A percentile compares a stretch with the other conserved stretches of the same genome.
phyloP scores from a whole-genome alignment of 2,113 vertebrate genomes.

The Oriolus oriolus region DNA sequence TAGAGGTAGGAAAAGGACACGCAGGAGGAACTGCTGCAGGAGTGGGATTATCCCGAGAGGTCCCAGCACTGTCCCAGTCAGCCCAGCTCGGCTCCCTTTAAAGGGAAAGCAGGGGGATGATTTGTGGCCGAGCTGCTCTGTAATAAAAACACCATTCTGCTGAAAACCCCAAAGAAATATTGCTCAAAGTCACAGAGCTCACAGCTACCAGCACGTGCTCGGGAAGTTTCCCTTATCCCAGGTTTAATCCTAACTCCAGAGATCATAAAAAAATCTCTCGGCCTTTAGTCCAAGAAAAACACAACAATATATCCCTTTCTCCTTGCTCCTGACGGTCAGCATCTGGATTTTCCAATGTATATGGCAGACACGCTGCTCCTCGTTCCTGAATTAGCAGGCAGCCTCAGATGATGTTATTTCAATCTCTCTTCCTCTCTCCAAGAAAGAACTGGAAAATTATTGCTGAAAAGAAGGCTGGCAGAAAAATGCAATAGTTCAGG shows the following conservation, averaged over 20 bases:
- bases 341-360: neutral
- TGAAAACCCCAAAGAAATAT: neutral
- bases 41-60: neutral
- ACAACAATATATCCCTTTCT: neutral
- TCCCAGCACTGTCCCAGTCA: neutral
- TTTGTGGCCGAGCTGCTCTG: neutral
- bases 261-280: neutral
- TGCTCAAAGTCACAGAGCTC: neutral
- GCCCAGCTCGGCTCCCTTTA: neutral
- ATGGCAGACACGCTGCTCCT: neutral
- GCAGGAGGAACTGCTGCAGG: neutral
- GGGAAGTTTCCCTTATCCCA: neutral
- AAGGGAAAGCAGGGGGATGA: neutral
- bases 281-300: neutral
- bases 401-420: neutral
- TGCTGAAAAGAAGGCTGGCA: neutral
- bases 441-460: neutral
- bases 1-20: fast-evolving
- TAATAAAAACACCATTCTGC: neutral
- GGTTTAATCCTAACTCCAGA: neutral
- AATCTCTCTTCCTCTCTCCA: neutral
- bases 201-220: fast-evolving
- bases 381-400: neutral
- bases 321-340: neutral
- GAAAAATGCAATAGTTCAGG: neutral